A percentile compares a stretch with the other conserved stretches of the same genome.
Conservation (phyloP, 2,113 vertebrate genomes). For the Mesoclemmys tuberculata region DNA sequence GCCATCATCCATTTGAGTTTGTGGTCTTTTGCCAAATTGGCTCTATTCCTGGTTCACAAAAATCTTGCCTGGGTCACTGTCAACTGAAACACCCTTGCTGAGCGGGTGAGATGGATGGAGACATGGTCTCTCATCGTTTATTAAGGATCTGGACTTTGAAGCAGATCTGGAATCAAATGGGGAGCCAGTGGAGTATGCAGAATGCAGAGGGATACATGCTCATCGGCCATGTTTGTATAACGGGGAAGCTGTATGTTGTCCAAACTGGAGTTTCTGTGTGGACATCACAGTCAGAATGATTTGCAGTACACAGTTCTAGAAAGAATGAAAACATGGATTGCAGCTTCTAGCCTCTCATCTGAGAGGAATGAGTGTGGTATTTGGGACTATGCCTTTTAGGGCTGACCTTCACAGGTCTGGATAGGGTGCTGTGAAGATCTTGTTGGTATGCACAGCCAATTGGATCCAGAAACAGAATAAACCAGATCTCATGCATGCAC, state of each 20-base stretch:
- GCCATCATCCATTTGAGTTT: accelerated
- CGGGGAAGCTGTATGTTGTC: not conserved
- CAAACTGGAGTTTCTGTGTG: not conserved
- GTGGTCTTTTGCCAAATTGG: not conserved
- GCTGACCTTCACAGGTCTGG: not conserved
- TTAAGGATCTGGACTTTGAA: not conserved
- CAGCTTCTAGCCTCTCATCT: not conserved
- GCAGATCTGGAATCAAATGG: not conserved
- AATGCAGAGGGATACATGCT: too few relatives aligned
- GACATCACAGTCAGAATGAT: not conserved
- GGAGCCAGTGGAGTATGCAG: not conserved
- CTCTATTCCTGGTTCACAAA: not conserved
- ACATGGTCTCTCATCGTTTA: too few relatives aligned
- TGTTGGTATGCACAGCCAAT: accelerated
- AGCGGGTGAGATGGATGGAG: not conserved
- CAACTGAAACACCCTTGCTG: not conserved
- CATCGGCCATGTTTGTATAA: too few relatives aligned
- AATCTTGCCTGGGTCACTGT: not conserved
- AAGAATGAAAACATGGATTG: accelerated
- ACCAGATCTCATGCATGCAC: not conserved
- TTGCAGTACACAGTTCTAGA: accelerated
- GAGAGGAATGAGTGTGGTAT: not conserved
- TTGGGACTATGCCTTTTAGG: not conserved
- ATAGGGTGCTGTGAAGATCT: accelerated
- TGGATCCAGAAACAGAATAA: accelerated